Conservation (phyloP, 2,888 invertebrate genomes). For the Glaucopsyche alexis region DNA sequence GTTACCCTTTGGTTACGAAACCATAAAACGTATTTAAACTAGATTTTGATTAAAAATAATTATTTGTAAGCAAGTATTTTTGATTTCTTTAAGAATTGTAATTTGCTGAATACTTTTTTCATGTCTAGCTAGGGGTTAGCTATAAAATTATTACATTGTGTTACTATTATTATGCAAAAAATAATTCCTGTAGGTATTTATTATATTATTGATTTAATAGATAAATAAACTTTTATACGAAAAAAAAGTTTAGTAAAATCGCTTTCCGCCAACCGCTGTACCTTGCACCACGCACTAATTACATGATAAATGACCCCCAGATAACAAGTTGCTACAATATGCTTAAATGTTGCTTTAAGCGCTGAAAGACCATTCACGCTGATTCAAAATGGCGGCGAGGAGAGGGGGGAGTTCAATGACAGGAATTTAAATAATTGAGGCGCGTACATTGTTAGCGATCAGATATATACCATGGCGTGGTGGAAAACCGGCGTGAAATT, state of each 20-base stretch:
- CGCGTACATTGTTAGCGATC: not conserved
- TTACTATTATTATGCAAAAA: no score
- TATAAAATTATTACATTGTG: no score
- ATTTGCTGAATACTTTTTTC: no score
- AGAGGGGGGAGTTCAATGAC: not conserved
- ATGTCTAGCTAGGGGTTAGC: no score
- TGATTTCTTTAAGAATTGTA: no score
- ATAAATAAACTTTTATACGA: no score
- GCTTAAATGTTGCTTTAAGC: conserved; percentile 44
- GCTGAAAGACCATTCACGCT: conserved; percentile 37
- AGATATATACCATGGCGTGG: not conserved
- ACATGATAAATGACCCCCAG: conserved; percentile 65
- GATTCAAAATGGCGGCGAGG: conserved; percentile 3
- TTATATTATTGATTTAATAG: no score
- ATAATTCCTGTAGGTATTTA: no score
- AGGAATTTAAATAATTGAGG: conserved; percentile 12
- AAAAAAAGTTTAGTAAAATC: not conserved
- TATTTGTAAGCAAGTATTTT: no score
- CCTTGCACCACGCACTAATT: conserved; percentile 44
- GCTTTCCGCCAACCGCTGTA: conserved; percentile 28
- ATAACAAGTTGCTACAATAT: conserved; percentile 55
- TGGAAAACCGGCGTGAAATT: not conserved
- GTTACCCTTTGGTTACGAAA: no score
- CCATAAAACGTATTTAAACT: no score
- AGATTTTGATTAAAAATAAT: no score